These are phyloP conservation scores for Anas bahamensis DNA, from an alignment of 2,797 vertebrate genomes.

Conservation along the genomic window DNA sequence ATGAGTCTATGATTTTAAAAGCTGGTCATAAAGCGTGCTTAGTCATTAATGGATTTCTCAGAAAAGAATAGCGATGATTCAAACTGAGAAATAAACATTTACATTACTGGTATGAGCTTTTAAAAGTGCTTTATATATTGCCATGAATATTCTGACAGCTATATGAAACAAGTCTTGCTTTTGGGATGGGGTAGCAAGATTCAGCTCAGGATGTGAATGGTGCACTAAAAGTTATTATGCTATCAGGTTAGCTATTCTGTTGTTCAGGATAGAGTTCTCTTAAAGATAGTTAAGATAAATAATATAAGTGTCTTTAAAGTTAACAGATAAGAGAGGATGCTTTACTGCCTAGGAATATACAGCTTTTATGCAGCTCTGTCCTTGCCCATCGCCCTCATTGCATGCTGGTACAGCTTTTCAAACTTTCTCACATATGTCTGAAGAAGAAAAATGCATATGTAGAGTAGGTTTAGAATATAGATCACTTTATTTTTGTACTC, in stretches of 20 bases:
- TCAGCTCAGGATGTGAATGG: neutral
- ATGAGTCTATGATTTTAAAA: neutral
- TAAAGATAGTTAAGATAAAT: neutral
- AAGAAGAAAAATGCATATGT: constrained; percentile 63
- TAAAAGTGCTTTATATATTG: fast-evolving
- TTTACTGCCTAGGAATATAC: neutral
- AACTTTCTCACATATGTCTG: constrained; percentile 63
- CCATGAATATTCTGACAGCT: neutral
- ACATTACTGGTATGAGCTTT: neutral
- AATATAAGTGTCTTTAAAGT: neutral
- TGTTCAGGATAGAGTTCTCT: neutral
- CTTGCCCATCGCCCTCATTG: neutral
- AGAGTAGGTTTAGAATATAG: constrained; percentile 51
- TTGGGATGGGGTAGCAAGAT: neutral
- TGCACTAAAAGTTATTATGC: neutral
- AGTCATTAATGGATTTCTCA: neutral
- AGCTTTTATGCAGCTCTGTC: neutral
- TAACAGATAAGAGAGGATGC: neutral
- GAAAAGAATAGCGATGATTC: neutral
- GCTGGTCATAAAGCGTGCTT: neutral
- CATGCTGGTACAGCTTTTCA: constrained; percentile 9
- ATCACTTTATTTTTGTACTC: constrained; percentile 67
- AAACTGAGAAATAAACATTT: neutral
- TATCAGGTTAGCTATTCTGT: neutral
- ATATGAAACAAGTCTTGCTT: neutral